A percentile compares a stretch with the other conserved stretches of the same genome.
Conservation (phyloP, 2,888 invertebrate species). For the Parnassius orleans region DNA sequence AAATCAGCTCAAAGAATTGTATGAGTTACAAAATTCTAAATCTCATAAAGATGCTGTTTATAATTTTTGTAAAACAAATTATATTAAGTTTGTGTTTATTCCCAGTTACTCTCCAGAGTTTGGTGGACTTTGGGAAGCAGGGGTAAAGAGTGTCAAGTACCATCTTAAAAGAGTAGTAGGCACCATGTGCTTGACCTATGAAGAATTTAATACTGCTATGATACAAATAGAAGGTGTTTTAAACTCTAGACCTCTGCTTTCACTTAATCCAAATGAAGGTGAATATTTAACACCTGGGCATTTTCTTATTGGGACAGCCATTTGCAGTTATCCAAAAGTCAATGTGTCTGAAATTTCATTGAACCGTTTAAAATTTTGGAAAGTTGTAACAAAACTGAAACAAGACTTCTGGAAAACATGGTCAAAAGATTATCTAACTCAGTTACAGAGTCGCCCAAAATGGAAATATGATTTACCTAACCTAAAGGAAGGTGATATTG, state of each 20-base stretch:
- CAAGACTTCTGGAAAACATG: slow-evolving; percentile 1
- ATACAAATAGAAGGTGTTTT: not conserved
- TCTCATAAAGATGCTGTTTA: slow-evolving; percentile 17
- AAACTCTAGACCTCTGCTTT: not conserved
- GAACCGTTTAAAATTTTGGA: not conserved
- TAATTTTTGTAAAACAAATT: not conserved
- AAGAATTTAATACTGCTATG: not conserved
- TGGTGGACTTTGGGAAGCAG: no score
- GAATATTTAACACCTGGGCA: slow-evolving; percentile 2
- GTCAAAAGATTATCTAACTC: not conserved
- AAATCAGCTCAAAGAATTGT: slow-evolving; percentile 26
- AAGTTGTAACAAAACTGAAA: not conserved
- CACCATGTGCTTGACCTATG: not conserved
- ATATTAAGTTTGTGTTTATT: not conserved
- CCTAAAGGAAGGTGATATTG: no score
- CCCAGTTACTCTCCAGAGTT: not conserved
- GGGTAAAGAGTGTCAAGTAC: not conserved
- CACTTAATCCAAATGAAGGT: not conserved
- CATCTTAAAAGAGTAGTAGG: not conserved
- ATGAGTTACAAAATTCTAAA: slow-evolving; percentile 20
- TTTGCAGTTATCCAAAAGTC: not conserved
- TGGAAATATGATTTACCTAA: no score
- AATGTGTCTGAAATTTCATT: not conserved
- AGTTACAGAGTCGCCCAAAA: no score
- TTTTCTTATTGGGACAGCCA: not conserved